These are phyloP conservation scores for Numida meleagris DNA, from an alignment of 2,113 vertebrate genomes.

Conservation along the genomic window DNA sequence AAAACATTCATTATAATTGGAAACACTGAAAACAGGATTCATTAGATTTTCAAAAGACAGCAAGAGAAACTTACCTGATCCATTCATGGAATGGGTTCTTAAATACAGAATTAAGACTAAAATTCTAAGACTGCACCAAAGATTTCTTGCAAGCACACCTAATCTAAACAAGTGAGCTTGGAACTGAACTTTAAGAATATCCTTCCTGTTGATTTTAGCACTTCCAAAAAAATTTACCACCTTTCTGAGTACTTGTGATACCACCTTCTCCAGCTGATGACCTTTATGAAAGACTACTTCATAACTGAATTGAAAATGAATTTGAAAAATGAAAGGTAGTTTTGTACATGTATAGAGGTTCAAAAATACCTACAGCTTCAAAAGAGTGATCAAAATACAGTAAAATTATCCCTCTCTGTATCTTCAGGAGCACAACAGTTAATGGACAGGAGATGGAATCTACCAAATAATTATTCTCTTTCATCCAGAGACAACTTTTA, in stretches of 20 bases:
- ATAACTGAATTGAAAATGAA: no score
- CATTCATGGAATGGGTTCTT: neutral
- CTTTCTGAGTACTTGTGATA: neutral
- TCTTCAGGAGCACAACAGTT: neutral
- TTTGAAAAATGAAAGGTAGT: neutral
- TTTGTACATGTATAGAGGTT: neutral
- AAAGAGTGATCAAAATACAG: neutral
- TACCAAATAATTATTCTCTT: neutral
- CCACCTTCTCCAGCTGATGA: neutral
- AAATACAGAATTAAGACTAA: neutral
- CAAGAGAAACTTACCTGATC: neutral
- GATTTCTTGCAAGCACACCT: neutral
- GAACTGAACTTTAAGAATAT: neutral
- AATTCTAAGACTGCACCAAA: neutral
- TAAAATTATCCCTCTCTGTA: neutral
- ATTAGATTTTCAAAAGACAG: neutral
- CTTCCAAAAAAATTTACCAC: neutral
- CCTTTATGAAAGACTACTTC: neutral
- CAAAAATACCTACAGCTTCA: neutral
- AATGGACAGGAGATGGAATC: neutral
- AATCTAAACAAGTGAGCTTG: neutral
- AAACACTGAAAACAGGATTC: slow-evolving; percentile 30
- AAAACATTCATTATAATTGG: slow-evolving; percentile 1
- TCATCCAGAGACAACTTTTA: neutral
- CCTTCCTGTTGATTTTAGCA: neutral